Evolutionary conservation across 2,113 vertebrate genomes (phyloP).

Genomic region (Gymnobelideus leadbeateri): DNA sequence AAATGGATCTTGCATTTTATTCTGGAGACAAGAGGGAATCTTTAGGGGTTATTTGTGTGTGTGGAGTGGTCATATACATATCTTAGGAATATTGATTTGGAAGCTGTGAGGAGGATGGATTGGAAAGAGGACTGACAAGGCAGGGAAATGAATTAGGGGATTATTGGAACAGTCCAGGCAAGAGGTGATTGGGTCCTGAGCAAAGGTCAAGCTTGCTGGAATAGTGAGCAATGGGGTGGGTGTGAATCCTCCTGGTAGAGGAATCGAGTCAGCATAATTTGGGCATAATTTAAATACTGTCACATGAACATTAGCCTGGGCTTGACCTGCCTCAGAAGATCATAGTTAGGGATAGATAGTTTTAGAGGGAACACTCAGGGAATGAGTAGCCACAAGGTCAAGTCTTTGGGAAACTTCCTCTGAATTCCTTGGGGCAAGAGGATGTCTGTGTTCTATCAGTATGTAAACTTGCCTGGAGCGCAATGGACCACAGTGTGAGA

Average conservation of each 20-base stretch:
- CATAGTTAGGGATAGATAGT: neutral
- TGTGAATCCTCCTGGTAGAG: neutral
- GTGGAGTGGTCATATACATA: neutral
- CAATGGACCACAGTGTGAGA: neutral
- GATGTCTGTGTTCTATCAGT: neutral
- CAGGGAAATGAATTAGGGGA: neutral
- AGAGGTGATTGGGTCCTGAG: neutral
- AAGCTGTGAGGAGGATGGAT: neutral
- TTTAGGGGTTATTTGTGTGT: neutral
- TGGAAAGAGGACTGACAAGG: neutral
- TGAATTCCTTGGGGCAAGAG: neutral
- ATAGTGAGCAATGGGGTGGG: neutral
- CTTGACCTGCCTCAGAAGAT: neutral
- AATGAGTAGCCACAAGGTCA: neutral
- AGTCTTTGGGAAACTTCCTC: neutral
- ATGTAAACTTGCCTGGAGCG: neutral
- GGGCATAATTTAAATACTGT: neutral
- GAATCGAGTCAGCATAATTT: neutral
- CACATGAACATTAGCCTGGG: neutral
- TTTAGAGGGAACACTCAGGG: neutral
- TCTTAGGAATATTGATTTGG: neutral
- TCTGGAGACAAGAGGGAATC: neutral
- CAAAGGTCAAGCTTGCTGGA: neutral
- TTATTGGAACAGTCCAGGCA: neutral
- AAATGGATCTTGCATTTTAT: neutral